Evolutionary conservation across 2,797 vertebrate genomes (phyloP).

Genomic region (Bryconaethiops microstoma): DNA sequence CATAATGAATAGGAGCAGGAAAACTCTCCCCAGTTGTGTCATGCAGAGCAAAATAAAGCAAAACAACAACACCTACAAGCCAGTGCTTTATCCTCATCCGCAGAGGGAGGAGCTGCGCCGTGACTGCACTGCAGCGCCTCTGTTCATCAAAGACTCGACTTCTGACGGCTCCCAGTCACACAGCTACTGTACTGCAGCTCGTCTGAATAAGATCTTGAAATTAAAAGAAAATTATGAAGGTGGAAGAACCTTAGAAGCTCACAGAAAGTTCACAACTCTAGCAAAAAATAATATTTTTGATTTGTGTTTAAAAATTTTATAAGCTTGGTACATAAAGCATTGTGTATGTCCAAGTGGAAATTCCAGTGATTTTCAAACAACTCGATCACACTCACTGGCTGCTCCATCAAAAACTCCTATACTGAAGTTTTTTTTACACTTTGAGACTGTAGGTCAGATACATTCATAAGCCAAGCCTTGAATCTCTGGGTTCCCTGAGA

Average conservation of each 20-base stretch:
- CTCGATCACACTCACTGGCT: too few species aligned
- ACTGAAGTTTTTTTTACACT: too few species aligned
- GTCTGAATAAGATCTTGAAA: neutral
- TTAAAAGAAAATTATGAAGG: neutral
- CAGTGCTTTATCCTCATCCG: conserved; percentile 6
- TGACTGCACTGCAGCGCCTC: neutral
- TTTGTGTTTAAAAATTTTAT: too few species aligned
- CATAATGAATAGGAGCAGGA: conserved; percentile 47
- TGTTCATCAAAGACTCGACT: conserved; percentile 8
- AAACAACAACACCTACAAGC: neutral
- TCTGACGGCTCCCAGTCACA: neutral
- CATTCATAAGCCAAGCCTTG: too few species aligned
- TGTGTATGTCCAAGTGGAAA: too few species aligned
- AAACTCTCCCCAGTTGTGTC: conserved; percentile 37
- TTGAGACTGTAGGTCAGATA: too few species aligned
- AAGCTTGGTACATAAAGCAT: too few species aligned
- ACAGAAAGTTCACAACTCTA: neutral
- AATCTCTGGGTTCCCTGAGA: too few species aligned
- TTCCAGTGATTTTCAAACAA: too few species aligned
- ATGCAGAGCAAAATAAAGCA: conserved; percentile 29
- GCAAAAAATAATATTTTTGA: too few species aligned
- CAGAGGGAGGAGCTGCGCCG: conserved; percentile 1
- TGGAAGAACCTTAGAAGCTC: neutral
- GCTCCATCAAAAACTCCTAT: too few species aligned
- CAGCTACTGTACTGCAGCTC: neutral